phyloP scores from a whole-genome alignment of 2,797 vertebrate species.

The Myotis findleyi region DNA sequence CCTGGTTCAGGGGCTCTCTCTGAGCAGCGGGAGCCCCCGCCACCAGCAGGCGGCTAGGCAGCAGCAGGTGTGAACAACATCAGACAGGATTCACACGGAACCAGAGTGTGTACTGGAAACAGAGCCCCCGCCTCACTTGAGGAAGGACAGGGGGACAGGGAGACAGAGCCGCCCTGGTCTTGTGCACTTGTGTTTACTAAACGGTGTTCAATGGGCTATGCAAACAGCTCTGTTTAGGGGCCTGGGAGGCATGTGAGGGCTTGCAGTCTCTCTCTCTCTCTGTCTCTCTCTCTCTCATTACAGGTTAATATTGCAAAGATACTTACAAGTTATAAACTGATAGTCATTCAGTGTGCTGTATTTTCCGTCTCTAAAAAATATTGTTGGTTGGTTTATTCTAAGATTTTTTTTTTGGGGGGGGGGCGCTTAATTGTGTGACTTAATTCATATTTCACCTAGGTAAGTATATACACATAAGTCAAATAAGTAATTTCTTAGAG shows the following conservation, averaged over 20 bases:
- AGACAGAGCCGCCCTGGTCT: conserved; percentile 77
- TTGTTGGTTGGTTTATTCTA: background rate
- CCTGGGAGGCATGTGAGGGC: conserved; percentile 45
- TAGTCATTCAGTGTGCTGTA: background rate
- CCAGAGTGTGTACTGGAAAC: conserved; percentile 90
- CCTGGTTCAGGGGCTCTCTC: conserved; percentile 75
- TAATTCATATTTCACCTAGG: background rate
- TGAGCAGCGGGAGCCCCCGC: conserved; percentile 82
- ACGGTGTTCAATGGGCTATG: conserved; percentile 85
- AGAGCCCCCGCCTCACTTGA: conserved; percentile 87
- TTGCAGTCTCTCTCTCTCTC: background rate
- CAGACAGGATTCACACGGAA: conserved; percentile 89
- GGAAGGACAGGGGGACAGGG: conserved; percentile 74
- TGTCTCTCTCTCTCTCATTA: background rate
- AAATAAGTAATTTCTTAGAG: background rate
- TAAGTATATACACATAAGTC: background rate
- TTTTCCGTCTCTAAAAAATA: background rate
- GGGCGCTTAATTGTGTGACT: background rate
- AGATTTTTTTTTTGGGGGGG: background rate
- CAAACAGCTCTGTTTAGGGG: conserved; percentile 76
- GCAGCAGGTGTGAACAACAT: conserved; percentile 91
- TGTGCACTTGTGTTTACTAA: conserved; percentile 85
- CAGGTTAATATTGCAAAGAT: background rate
- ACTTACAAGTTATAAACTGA: background rate
- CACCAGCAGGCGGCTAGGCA: conserved; percentile 86